Conservation (phyloP, 1,140 invertebrate species). For the Microplitis demolitor region DNA sequence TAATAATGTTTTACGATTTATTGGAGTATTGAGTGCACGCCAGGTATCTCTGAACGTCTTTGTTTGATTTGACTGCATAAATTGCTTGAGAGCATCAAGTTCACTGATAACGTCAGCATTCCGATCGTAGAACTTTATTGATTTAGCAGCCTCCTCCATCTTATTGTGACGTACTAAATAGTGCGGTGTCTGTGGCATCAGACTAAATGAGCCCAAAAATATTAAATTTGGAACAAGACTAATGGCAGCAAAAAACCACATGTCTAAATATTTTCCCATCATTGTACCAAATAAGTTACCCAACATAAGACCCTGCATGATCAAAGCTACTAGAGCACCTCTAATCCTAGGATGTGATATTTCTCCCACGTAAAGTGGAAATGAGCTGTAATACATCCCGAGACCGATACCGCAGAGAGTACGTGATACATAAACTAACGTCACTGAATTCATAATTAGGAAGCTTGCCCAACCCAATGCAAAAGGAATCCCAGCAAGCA, state of each 20-base stretch:
- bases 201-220: conserved; percentile 66
- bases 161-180: conserved; percentile 66
- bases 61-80: conserved; percentile 33
- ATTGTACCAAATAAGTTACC: conserved; percentile 74
- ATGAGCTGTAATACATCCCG: conserved; percentile 68
- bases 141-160: conserved; percentile 63
- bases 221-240: conserved; percentile 63
- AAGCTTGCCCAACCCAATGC: conserved; percentile 69
- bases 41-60: conserved; percentile 12
- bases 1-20: conserved; percentile 67
- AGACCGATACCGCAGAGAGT: conserved; percentile 67
- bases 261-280: conserved; percentile 67
- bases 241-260: conserved; percentile 64
- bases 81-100: conserved; percentile 37
- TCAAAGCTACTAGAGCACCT: conserved; percentile 69
- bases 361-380: conserved; percentile 71
- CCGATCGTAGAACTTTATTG: conserved; percentile 43
- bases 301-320: conserved; percentile 51
- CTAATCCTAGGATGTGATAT: conserved; percentile 68
- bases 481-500: conserved; percentile 66
- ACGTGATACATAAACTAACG: conserved; percentile 62
- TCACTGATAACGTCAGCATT: conserved; percentile 34
- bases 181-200: conserved; percentile 77
- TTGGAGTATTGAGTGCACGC: conserved; percentile 30
- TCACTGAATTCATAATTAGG: conserved; percentile 59